phyloP scores from a whole-genome alignment of 2,888 invertebrate species.

The Epinotia bilunana region DNA sequence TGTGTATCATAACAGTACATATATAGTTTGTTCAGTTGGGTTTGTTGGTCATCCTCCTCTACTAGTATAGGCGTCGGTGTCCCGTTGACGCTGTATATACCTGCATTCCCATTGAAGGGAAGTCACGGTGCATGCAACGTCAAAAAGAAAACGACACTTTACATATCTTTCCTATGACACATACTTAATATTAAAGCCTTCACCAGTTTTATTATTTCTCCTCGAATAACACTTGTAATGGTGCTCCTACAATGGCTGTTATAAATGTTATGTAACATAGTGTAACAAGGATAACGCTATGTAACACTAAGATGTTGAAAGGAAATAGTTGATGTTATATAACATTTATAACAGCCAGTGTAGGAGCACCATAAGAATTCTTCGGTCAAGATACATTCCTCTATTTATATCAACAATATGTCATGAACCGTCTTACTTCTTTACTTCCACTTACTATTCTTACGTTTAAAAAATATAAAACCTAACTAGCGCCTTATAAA shows the following conservation, averaged over 20 bases:
- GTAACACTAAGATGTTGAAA: too few species aligned
- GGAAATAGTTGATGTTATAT: too few species aligned
- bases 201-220: too few species aligned
- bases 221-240: too few species aligned
- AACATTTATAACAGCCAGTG: too few species aligned
- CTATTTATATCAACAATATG: not conserved
- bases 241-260: too few species aligned
- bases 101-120: not conserved
- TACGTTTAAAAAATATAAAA: conserved; percentile 1
- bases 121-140: not conserved
- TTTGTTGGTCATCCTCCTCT: not conserved
- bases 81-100: not conserved
- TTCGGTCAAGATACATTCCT: not conserved
- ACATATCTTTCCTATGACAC: not conserved
- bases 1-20: not conserved
- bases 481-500: conserved; percentile 21
- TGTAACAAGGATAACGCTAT: too few species aligned
- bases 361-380: too few species aligned
- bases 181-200: not conserved
- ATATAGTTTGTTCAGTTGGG: conserved; percentile 13
- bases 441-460: not conserved
- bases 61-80: not conserved
- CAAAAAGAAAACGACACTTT: not conserved
- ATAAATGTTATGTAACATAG: too few species aligned
- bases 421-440: not conserved